These are phyloP conservation scores for Catagonus wagneri DNA, from an alignment of 2,113 vertebrate genomes.

Conservation along the genomic window DNA sequence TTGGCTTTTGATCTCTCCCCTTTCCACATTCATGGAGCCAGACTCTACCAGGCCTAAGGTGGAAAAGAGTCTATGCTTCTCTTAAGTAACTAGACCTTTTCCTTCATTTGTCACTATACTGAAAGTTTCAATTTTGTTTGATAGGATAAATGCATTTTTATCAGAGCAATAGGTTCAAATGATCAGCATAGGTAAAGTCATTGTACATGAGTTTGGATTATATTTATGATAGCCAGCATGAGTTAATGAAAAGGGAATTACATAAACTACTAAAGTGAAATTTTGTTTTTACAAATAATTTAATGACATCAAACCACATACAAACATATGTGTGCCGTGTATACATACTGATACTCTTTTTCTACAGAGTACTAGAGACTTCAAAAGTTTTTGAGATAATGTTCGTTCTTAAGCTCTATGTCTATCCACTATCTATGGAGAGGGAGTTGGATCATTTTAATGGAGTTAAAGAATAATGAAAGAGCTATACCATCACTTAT, in stretches of 20 bases:
- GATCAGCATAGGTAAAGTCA: constrained; percentile 5
- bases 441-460: not conserved
- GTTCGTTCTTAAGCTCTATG: not conserved
- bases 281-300: constrained; percentile 61
- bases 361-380: not conserved
- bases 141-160: constrained; percentile 40
- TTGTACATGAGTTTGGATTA: constrained; percentile 7
- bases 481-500: not conserved
- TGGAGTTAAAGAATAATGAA: constrained; percentile 28
- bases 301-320: not conserved
- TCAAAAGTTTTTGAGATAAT: constrained; percentile 35
- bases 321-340: not conserved
- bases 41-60: not conserved
- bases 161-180: not conserved
- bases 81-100: constrained; percentile 41
- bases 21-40: not conserved
- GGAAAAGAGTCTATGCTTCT: not conserved
- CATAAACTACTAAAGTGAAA: constrained; percentile 40
- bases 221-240: constrained; percentile 25
- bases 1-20: constrained; percentile 16
- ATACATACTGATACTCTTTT: not conserved
- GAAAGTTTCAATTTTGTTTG: constrained; percentile 46
- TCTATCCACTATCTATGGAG: not conserved
- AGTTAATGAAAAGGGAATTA: constrained; percentile 41
- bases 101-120: constrained; percentile 10